phyloP scores from a whole-genome alignment of 2,888 invertebrate genomes.

The Acrobasis repandana region DNA sequence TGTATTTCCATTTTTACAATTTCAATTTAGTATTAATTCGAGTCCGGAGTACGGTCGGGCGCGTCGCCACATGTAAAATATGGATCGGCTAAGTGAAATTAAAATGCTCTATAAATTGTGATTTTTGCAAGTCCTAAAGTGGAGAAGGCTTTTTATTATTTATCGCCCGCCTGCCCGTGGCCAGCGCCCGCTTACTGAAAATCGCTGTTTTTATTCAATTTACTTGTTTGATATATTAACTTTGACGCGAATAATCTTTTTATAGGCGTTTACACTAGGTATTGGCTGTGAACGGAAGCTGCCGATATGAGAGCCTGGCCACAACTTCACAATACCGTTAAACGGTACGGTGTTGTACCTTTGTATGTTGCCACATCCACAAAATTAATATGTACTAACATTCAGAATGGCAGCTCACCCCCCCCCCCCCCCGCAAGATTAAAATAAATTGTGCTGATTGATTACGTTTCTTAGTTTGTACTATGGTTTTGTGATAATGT shows the following conservation, averaged over 20 bases:
- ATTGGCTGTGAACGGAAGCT: not conserved
- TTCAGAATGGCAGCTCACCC: too few relatives aligned
- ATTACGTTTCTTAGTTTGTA: too few relatives aligned
- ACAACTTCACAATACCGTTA: too few relatives aligned
- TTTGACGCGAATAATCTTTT: constrained; percentile 51
- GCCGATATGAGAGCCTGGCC: not conserved
- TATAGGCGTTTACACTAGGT: constrained; percentile 38
- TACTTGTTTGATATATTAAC: constrained; percentile 75
- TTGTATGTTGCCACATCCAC: too few relatives aligned
- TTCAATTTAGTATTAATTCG: constrained; percentile 83
- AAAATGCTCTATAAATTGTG: constrained; percentile 83
- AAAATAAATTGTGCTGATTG: too few relatives aligned
- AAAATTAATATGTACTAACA: too few relatives aligned
- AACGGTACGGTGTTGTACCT: too few relatives aligned
- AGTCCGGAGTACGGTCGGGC: constrained; percentile 74
- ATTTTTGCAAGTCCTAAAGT: constrained; percentile 84
- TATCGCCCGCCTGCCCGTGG: constrained; percentile 71
- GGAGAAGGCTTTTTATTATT: constrained; percentile 83
- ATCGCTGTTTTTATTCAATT: constrained; percentile 80
- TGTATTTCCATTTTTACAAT: constrained; percentile 83
- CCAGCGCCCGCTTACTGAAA: constrained; percentile 74
- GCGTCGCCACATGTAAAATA: constrained; percentile 82
- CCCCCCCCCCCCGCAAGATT: too few relatives aligned
- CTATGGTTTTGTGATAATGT: too few relatives aligned
- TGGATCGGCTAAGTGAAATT: constrained; percentile 83